Base-by-base conservation (phyloP, 2,797 vertebrate species). In the Semaprochilodus insignis region DNA sequence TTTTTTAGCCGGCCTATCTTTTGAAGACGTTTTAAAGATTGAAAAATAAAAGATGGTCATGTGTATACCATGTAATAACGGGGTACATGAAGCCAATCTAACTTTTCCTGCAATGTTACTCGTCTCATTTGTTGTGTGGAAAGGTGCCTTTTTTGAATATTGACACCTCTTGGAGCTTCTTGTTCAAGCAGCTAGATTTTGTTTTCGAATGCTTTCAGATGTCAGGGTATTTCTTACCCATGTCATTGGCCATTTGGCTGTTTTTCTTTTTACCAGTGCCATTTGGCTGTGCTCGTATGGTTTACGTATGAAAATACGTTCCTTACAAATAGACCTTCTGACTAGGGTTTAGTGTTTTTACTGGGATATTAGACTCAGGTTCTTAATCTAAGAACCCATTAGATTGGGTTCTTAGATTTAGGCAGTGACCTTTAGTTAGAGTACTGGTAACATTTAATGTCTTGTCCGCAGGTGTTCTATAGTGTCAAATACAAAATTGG, bases 81-180 rank as follows among this genome's bases (percentile, higher is more conserved):
- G 51, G 92, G 91, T 94, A 95, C 92, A 92, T 95, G 93, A 92
- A 92, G 93, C 93, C 91, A 83, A 87, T 93, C 63, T 91, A 36
- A 93, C 92, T 90, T 90, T 81, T 81, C 70, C 62, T 27, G 88
- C 89, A 88, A 67, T 80, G 90, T 91, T 86, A 91, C 90, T 14
- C 91, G 88, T 92, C 88, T 90, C 88, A 89, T 94, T 87, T 87
- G 44, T 87, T 89, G 86, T 93, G 23, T 71, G 69, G 31, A 36
- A 67, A 67, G 31, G 31, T 36, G 31, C 19, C 31, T 67, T 48
- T 48, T 48, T 48, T 48, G 8, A 48, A 10, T 48, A 13, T 48
- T 48, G 8, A 13, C 44, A 11, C 44, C 44, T 1, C 1, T 10
- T 2, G 10, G 44, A 48, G 44, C 44, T 13, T 48, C 44, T 13